Evolutionary conservation across 2,113 vertebrate genomes (phyloP), one percentile per base, ranked within the genome.

Genomic region (Plecotus auritus): DNA sequence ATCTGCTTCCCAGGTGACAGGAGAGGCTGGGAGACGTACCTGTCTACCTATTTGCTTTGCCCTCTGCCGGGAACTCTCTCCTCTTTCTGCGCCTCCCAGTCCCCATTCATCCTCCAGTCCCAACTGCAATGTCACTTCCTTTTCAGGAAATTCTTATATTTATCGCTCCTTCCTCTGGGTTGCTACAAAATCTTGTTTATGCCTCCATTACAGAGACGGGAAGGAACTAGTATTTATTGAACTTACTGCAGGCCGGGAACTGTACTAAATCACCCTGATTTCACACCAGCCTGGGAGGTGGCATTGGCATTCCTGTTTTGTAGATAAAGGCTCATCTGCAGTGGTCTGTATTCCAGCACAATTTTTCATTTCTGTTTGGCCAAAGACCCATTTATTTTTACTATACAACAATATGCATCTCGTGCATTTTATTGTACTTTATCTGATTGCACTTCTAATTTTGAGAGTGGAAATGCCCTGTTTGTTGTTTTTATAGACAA

Each of bases 401-500:
- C 73, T 76, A 11, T 30, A 49, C 45, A n/a, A 20, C 73, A 85
- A 51, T 26, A 59, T 61, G 12, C 37, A 22, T 7, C 72, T 82
- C 73, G 16, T 54, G 32, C 35, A 16, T 40, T 42, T 49, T 49
- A 45, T 30, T 80, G 13, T 42, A 30, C n/a, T 64, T 69, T 74
- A 28, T 28, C 17, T 74, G 70, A 85, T 23, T 70, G 22, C 69
- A 47, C 23, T 30, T 89, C 73, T 76, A 72, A 32, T 70, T 67
- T 45, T 30, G 14, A 42, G 17, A 66, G 26, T 59, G 17, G 42
- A 76, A 40, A 45, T 23, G 13, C 23, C 9, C 35, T 67, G 7
- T 49, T 77, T 74, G 54, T 83, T 81, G 54, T 78, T 87, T n/a
- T 74, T 47, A 64, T 16, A 64, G 66, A 76, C 49, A 78, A 35